A percentile compares a stretch with the other conserved stretches of the same genome.
phyloP scores from a whole-genome alignment of 2,888 invertebrate species.

The Quadriops clusia region DNA sequence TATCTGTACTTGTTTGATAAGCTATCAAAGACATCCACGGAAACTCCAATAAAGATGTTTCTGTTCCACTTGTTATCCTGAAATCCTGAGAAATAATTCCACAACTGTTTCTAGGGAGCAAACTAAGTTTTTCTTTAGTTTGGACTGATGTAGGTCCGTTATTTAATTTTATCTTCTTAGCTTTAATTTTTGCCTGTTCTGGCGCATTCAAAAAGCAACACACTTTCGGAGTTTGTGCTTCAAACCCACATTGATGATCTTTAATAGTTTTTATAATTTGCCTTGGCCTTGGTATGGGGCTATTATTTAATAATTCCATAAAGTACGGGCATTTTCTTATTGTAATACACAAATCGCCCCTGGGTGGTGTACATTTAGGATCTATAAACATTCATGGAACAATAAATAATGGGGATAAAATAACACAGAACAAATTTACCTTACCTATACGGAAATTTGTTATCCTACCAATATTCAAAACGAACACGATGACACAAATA shows the following conservation, averaged over 20 bases:
- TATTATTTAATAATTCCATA: conserved; percentile 23
- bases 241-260: conserved; percentile 36
- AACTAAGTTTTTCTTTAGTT: conserved; percentile 32
- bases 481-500: too few species aligned
- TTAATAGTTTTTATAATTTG: conserved; percentile 23
- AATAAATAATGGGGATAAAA: too few species aligned
- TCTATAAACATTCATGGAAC: too few species aligned
- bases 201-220: conserved; percentile 45
- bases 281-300: conserved; percentile 24
- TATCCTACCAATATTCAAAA: too few species aligned
- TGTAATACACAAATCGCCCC: conserved; percentile 23
- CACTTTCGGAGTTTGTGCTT: conserved; percentile 39
- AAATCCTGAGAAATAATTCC: conserved; percentile 42
- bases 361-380: conserved; percentile 19
- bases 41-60: conserved; percentile 49
- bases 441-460: too few species aligned
- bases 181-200: too few species aligned
- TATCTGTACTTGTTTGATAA: conserved; percentile 34
- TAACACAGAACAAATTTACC: too few species aligned
- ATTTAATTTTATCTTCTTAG: too few species aligned
- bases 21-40: conserved; percentile 68
- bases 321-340: conserved; percentile 27
- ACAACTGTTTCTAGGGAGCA: conserved; percentile 38
- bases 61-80: conserved; percentile 49
- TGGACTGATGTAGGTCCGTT: too few species aligned